Conservation (phyloP, 2,888 invertebrate genomes). For the Pseudolycoriella hygida region DNA sequence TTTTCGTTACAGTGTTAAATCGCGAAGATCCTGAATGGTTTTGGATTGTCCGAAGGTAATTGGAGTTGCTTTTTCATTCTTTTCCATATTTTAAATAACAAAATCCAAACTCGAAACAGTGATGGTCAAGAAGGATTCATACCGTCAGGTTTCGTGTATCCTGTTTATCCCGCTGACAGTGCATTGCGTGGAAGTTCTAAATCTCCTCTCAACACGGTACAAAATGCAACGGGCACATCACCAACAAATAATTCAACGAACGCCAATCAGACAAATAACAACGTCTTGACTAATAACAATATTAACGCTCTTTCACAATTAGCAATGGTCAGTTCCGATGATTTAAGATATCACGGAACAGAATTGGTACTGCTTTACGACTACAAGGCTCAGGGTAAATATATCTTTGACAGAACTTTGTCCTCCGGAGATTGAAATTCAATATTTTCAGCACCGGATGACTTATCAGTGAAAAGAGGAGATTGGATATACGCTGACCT, state of each 20-base stretch:
- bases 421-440: constrained; percentile 5
- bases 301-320: constrained; percentile 7
- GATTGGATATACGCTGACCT: constrained; percentile 94
- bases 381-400: constrained; percentile 46
- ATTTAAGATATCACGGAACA: constrained; percentile 68
- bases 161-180: constrained; percentile 54
- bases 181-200: constrained; percentile 38
- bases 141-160: constrained; percentile 84
- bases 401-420: neutral
- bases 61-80: no score
- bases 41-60: constrained; percentile 59
- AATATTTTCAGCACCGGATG: constrained; percentile 81
- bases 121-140: constrained; percentile 93
- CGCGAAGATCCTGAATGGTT: constrained; percentile 93
- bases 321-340: constrained; percentile 33
- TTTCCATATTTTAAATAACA: no score
- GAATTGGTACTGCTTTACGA: constrained; percentile 89
- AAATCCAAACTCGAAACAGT: constrained; percentile 26
- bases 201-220: constrained; percentile 10
- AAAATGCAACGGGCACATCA: constrained; percentile 12
- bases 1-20: constrained; percentile 49
- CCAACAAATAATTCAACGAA: constrained; percentile 7
- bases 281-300: constrained; percentile 13
- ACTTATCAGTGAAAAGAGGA: constrained; percentile 74
- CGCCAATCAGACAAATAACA: constrained; percentile 11